Percentiles rank a stretch among this genome's conserved stretches.
phyloP scores from a whole-genome alignment of 2,797 vertebrate genomes.

The Pangasius krempfi region DNA sequence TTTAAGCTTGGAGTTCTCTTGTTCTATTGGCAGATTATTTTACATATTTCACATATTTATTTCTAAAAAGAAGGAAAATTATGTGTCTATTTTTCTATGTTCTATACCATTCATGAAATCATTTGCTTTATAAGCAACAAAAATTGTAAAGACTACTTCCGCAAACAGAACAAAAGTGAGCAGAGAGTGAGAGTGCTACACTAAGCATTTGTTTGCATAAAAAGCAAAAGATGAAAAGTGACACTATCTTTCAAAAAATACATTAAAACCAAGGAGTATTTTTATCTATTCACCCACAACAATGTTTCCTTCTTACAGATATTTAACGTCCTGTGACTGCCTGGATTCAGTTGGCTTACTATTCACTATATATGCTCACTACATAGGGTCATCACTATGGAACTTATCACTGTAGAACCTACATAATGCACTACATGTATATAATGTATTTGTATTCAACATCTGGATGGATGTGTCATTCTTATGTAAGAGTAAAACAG shows the following conservation, averaged over 20 bases:
- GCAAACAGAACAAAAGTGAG: not conserved
- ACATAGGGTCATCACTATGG: not conserved
- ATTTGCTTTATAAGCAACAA: not conserved
- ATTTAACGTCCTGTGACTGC: not conserved
- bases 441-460: not conserved
- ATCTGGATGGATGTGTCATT: not conserved
- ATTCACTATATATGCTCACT: not conserved
- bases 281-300: not conserved
- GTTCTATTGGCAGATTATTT: not conserved
- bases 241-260: no score
- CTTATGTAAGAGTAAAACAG: not conserved
- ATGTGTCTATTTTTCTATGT: not conserved
- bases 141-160: not conserved
- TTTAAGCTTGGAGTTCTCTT: not conserved
- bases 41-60: not conserved
- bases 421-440: not conserved
- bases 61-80: not conserved
- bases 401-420: not conserved
- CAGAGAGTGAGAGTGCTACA: no score
- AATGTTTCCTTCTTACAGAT: not conserved
- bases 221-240: not conserved
- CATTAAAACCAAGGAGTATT: no score
- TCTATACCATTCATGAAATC: not conserved
- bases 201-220: not conserved
- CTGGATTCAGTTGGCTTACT: not conserved